A percentile compares a stretch with the other conserved stretches of the same genome.
These are phyloP conservation scores for Antitype chi DNA, from an alignment of 2,888 invertebrate genomes.

Conservation along the genomic window DNA sequence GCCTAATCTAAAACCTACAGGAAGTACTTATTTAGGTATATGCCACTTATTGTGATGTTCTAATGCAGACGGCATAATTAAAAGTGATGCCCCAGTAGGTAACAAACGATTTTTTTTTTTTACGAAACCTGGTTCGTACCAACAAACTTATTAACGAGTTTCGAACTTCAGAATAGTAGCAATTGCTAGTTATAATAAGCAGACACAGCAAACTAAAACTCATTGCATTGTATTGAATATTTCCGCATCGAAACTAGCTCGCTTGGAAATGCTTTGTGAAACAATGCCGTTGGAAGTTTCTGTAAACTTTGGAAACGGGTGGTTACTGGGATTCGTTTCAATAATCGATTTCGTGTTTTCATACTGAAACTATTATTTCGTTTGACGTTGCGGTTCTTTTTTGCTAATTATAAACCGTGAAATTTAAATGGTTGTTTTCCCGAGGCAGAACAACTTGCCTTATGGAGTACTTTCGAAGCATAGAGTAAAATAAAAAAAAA, in stretches of 20 bases:
- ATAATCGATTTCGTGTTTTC: slow-evolving; percentile 26
- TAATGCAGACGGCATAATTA: no score
- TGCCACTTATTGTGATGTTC: no score
- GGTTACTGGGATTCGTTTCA: slow-evolving; percentile 21
- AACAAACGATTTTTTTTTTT: not conserved
- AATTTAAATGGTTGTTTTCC: no score
- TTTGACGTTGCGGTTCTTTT: slow-evolving; percentile 8
- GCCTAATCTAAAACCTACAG: no score
- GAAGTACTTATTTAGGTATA: no score
- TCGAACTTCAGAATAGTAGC: slow-evolving; percentile 17
- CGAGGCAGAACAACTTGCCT: no score
- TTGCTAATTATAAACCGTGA: not conserved
- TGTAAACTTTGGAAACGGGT: slow-evolving; percentile 16
- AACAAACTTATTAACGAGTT: slow-evolving; percentile 32
- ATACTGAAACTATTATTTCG: slow-evolving; percentile 13
- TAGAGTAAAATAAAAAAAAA: no score
- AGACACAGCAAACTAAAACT: slow-evolving; percentile 34
- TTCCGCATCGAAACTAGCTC: slow-evolving; percentile 11
- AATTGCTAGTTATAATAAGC: slow-evolving; percentile 35
- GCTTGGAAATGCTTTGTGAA: slow-evolving; percentile 28
- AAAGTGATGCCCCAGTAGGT: no score
- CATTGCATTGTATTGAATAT: slow-evolving; percentile 39
- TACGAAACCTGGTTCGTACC: not conserved
- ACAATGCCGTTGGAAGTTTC: slow-evolving; percentile 32
- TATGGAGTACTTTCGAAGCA: no score